Conservation (phyloP, 2,888 invertebrate species). For the Spodoptera littoralis region DNA sequence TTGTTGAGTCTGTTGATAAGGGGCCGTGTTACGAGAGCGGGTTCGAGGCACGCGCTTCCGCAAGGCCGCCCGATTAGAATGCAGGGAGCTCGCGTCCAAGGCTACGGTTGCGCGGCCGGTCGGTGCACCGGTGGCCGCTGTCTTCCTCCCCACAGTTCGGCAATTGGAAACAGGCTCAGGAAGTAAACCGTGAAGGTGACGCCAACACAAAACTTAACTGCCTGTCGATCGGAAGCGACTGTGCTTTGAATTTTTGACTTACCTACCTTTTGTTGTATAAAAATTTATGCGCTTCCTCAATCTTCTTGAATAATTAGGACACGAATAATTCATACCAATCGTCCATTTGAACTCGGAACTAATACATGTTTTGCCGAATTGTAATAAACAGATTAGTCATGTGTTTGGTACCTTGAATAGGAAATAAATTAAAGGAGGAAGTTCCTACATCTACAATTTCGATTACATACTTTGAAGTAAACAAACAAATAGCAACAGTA, state of each 20-base stretch:
- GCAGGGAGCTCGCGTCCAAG: constrained; percentile 88
- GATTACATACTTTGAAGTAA: constrained; percentile 56
- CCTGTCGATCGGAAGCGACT: constrained; percentile 82
- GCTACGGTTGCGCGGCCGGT: constrained; percentile 83
- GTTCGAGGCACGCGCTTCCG: constrained; percentile 84
- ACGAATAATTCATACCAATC: constrained; percentile 47
- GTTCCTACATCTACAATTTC: constrained; percentile 1
- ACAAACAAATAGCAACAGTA: constrained; percentile 56
- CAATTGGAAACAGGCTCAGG: constrained; percentile 80
- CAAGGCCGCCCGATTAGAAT: constrained; percentile 88
- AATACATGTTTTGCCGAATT: constrained; percentile 16
- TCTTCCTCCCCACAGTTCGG: constrained; percentile 82
- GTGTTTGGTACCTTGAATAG: constrained; percentile 4
- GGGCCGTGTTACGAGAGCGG: constrained; percentile 80
- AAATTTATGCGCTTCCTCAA: constrained; percentile 72
- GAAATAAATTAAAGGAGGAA: constrained; percentile 9
- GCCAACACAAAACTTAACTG: constrained; percentile 72
- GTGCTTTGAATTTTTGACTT: constrained; percentile 83
- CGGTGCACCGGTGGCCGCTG: constrained; percentile 81
- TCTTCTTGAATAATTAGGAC: constrained; percentile 69
- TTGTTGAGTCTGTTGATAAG: constrained; percentile 73
- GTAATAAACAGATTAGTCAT: constrained; percentile 28
- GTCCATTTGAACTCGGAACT: constrained; percentile 20
- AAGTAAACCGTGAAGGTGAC: constrained; percentile 84
- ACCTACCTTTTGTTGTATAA: constrained; percentile 74